Evolutionary conservation across 2,797 vertebrate species (phyloP), one percentile per base, ranked within the genome.

Genomic region (Labeo calbasu): DNA sequence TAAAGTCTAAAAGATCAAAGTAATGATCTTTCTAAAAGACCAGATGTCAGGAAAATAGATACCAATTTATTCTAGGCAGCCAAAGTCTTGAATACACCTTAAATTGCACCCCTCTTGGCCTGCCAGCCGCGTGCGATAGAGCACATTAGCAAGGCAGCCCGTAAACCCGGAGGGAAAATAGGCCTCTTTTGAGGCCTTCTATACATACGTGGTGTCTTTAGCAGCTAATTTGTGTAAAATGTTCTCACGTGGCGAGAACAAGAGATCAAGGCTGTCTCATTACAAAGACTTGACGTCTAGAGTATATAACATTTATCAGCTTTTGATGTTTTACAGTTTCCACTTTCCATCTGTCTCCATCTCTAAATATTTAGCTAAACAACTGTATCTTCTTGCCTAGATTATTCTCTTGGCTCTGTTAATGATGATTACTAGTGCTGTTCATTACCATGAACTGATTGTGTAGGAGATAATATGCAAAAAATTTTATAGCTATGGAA

Each of bases 1-100:
- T 87, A 48, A 68, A 59, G 21, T 87, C 88, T 89, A 87, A 90
- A 86, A 91, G 90, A 94, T 93, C 91, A 94, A 94, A 94, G 91
- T 91, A 92, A 91, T 91, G 89, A 88, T 85, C 86, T 90, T 89
- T 91, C 87, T 88, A 87, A 92, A 92, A 93, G 90, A 89, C 84
- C 87, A 75, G 88, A 92, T 92, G 93, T 93, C 93, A 90, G 90
- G 92, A 91, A 94, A 94, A 86, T 79, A 84, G 90, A 92, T 91
- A 88, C 86, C 91, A 94, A 93, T 94, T 94, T 93, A 92, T 88
- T 84, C 89, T 84, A 85, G 89, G 90, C 92, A 91, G 90, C 91
- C 91, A 86, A 87, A 89, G 86, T 89, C 89, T 89, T 70, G 89
- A 88, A 88, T 92, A 90, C 91, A 93, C 92, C 93, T 92, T 91